Conservation (phyloP, 2,888 invertebrate genomes). For the Hoplodrina blanda region DNA sequence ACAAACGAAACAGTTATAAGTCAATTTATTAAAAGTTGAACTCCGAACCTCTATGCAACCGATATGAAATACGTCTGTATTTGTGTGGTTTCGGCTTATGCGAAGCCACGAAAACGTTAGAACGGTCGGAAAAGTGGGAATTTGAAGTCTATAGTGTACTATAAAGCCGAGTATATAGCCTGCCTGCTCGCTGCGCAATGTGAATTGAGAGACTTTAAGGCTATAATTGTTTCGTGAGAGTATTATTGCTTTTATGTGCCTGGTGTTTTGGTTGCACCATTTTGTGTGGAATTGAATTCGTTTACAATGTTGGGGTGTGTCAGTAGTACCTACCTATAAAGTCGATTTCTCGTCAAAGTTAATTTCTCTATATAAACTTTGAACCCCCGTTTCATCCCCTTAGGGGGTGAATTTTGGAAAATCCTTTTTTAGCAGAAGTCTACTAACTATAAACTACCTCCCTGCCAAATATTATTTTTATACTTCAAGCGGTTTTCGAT, state of each 20-base stretch:
- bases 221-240: conserved; percentile 35
- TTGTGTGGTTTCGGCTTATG: conserved; percentile 68
- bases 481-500: no score
- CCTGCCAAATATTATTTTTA: no score
- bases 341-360: no score
- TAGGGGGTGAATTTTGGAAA: no score
- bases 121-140: conserved; percentile 64
- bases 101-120: conserved; percentile 59
- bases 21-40: conserved; percentile 42
- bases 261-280: conserved; percentile 6
- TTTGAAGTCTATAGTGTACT: conserved; percentile 51
- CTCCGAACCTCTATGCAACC: conserved; percentile 40
- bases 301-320: no score
- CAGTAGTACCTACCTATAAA: no score
- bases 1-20: conserved; percentile 2
- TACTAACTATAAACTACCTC: no score
- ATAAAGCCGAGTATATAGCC: conserved; percentile 33
- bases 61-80: conserved; percentile 58
- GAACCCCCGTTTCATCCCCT: no score
- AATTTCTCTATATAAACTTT: no score
- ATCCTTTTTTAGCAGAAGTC: no score
- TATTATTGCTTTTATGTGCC: conserved; percentile 50
- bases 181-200: conserved; percentile 27
- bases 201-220: conserved; percentile 25
- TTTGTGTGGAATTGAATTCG: not conserved